These are phyloP conservation scores for Albula goreensis DNA, from an alignment of 2,113 vertebrate genomes.

Conservation along the genomic window DNA sequence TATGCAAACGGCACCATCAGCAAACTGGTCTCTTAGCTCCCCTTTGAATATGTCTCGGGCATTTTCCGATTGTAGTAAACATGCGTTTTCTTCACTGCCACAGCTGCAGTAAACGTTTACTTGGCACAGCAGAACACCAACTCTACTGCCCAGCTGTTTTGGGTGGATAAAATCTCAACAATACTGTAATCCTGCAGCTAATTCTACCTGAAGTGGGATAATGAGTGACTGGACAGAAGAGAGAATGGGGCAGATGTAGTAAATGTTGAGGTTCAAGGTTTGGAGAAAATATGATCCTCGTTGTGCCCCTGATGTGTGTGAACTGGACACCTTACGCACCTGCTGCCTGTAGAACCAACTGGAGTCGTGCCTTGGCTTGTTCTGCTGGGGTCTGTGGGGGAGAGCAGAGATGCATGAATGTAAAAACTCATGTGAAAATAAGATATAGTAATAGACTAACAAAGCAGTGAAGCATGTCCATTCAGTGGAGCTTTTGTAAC, in stretches of 20 bases:
- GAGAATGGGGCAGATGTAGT: not conserved
- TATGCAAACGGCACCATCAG: too few species aligned
- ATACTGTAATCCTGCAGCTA: too few species aligned
- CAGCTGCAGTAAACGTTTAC: slow-evolving; percentile 15
- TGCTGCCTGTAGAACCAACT: slow-evolving; percentile 91
- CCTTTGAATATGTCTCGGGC: too few species aligned
- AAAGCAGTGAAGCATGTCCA: too few species aligned
- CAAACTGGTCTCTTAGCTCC: too few species aligned
- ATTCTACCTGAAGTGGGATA: not conserved
- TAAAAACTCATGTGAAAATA: not conserved
- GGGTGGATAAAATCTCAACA: not conserved
- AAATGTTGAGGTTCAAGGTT: not conserved
- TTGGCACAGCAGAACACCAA: not conserved
- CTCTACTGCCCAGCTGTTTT: not conserved
- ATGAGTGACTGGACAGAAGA: not conserved
- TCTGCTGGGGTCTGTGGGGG: slow-evolving; percentile 83
- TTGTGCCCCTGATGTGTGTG: too few species aligned
- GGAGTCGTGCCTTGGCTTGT: slow-evolving; percentile 90
- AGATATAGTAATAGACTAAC: too few species aligned
- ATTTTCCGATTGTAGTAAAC: too few species aligned
- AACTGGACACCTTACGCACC: slow-evolving; percentile 69
- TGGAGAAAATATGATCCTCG: too few species aligned
- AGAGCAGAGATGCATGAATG: not conserved
- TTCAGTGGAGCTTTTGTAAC: too few species aligned
- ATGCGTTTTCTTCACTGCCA: not conserved